Conservation (phyloP, 53 echinoderm and acorn worm genomes). For the Echinarachnius parma region DNA sequence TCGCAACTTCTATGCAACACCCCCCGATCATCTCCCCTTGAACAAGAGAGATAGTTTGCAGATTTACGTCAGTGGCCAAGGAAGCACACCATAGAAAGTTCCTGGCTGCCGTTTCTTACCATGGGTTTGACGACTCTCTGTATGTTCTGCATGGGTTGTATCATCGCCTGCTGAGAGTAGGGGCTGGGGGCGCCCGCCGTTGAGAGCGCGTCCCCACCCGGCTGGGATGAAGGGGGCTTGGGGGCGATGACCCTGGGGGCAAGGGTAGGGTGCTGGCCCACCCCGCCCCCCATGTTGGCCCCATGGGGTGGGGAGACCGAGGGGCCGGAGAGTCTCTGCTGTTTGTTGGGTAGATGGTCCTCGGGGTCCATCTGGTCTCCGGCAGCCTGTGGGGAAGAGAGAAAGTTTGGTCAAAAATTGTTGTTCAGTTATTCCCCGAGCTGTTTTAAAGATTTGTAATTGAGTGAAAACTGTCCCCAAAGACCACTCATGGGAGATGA, state of each 20-base stretch:
- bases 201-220: constrained; percentile 47
- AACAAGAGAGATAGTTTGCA: no score
- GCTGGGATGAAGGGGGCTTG: constrained; percentile 56
- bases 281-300: constrained; percentile 37
- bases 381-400: constrained; percentile 59
- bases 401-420: no score
- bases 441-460: neutral
- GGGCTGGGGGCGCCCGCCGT: constrained; percentile 63
- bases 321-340: constrained; percentile 73
- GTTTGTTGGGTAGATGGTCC: constrained; percentile 79
- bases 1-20: no score
- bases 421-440: neutral
- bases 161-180: constrained; percentile 59
- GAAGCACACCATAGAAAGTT: no score
- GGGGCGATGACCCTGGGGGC: constrained; percentile 89
- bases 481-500: no score
- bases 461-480: no score
- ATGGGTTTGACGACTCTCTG: constrained; percentile 46
- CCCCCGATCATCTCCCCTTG: no score
- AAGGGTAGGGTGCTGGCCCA: constrained; percentile 55
- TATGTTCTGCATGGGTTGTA: constrained; percentile 70
- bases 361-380: constrained; percentile 73
- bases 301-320: constrained; percentile 55
- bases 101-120: constrained; percentile 20
- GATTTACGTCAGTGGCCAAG: no score